Conservation (phyloP, 1,140 invertebrate genomes). For the Drosophila neocordata region DNA sequence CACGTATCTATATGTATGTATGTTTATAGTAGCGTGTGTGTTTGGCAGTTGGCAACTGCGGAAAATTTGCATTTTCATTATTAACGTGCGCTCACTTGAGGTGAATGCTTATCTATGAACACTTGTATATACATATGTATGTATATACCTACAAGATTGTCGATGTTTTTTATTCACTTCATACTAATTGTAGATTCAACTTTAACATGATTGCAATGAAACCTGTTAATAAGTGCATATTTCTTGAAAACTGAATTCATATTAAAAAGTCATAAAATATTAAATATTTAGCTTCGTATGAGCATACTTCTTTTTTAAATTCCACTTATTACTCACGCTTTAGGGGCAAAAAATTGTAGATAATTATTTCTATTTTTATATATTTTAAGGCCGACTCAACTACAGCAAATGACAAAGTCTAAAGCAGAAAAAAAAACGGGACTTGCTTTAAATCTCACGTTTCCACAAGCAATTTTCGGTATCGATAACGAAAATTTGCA, state of each 20-base stretch:
- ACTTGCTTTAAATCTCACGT: not conserved
- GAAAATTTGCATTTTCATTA: conserved; percentile 61
- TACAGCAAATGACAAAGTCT: conserved; percentile 1
- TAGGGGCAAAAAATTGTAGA: not conserved
- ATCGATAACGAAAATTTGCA: no score
- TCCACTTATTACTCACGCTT: not conserved
- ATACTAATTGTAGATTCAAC: not conserved
- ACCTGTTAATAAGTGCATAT: not conserved
- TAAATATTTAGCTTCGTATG: no score
- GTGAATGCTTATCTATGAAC: conserved; percentile 8
- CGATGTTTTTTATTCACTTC: not conserved
- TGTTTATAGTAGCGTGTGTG: conserved; percentile 2
- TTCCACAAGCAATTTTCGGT: not conserved
- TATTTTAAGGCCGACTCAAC: not conserved
- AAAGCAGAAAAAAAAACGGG: not conserved
- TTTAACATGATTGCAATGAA: conserved; percentile 1
- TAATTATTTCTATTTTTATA: conserved; percentile 3
- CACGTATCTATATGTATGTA: conserved; percentile 4
- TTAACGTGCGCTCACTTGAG: conserved; percentile 25
- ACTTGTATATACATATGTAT: not conserved
- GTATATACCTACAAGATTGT: not conserved
- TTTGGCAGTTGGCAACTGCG: conserved; percentile 53
- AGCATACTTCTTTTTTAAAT: not conserved
- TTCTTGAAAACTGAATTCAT: not conserved
- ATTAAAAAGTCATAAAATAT: no score